Evolutionary conservation across 2,797 vertebrate genomes (phyloP).

Genomic region (Gobionotothen gibberifrons): DNA sequence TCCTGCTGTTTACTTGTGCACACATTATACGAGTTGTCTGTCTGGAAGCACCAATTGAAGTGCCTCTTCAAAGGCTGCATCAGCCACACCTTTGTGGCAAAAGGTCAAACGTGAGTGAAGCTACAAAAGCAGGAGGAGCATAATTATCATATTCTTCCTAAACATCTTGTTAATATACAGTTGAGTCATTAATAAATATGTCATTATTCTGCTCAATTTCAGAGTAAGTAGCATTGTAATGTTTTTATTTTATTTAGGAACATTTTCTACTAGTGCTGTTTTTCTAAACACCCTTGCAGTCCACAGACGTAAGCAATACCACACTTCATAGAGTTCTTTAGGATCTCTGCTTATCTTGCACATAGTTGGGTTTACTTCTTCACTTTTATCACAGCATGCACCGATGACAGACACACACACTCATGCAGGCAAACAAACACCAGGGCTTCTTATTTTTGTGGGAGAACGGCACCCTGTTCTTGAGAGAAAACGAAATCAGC

Average conservation of each 20-base stretch:
- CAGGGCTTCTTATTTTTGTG: slow-evolving; percentile 23
- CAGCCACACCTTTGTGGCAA: slow-evolving; percentile 52
- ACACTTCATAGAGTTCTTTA: slow-evolving; percentile 28
- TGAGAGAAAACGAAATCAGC: slow-evolving; percentile 54
- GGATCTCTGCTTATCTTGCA: slow-evolving; percentile 31
- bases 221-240: neutral
- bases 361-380: slow-evolving; percentile 41
- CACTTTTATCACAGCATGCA: slow-evolving; percentile 50
- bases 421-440: slow-evolving; percentile 13
- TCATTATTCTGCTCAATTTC: neutral
- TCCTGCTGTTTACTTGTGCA: slow-evolving; percentile 43
- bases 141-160: neutral
- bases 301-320: slow-evolving; percentile 25
- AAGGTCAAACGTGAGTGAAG: slow-evolving; percentile 32
- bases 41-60: slow-evolving; percentile 35
- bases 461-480: slow-evolving; percentile 44
- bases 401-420: slow-evolving; percentile 10
- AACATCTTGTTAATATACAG: neutral
- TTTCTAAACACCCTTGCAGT: slow-evolving; percentile 25
- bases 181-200: neutral
- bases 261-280: slow-evolving; percentile 7
- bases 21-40: slow-evolving; percentile 34
- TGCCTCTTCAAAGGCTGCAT: slow-evolving; percentile 50
- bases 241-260: neutral
- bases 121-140: slow-evolving; percentile 4